Base-by-base conservation (phyloP, 53 echinoderm and acorn worm species). In the Echinometra lucunter region DNA sequence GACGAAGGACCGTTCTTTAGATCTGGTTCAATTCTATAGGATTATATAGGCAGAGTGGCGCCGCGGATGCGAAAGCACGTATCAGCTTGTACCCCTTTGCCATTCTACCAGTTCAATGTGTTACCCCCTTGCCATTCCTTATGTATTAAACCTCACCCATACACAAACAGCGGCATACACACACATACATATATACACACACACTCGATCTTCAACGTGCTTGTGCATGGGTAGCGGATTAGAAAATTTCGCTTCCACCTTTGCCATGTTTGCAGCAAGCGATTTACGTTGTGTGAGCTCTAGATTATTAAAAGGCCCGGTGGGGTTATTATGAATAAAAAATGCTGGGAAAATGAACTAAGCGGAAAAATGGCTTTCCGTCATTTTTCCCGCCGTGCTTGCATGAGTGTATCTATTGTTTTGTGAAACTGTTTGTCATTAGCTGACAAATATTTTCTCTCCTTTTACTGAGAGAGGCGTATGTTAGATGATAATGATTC, bases 281-380 rank as follows among this genome's bases (percentile, higher is more conserved):
- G 47, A 85, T 85, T 85, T 28, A 28, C 85, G 85, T 49, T 45
- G 15, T 7, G 23, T 85, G 85, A 85, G 85, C 47, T 49, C 49
- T 45, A 45, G 85, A 85, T 85, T 85, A 85, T 85, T 85, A 85
- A 85, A 45, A 85, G 13, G 49, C n/a, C 49, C 85, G 27, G 49
- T 30, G 58, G 89, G 89, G 89, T 37, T 57, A 88, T 60, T 89
- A 89, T 89, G 58, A 89, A 89, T 89, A 89, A 89, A 89, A 89
- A 57, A 89, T 89, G 89, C 58, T 89, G 89, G 60, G 89, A 89
- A 89, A 89, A 60, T 89, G 89, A 89, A 58, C 58, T 37, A 57
- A 21, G 89, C 60, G 40, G 60, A 89, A 89, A n/a, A 89, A 89
- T 57, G 60, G 34, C 38, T 89, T 37, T 40, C 57, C 60, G 89